Percentiles rank a stretch among this genome's conserved stretches.
These are phyloP conservation scores for Mactromeris polynyma DNA, from an alignment of 2,888 invertebrate genomes.

Conservation along the genomic window DNA sequence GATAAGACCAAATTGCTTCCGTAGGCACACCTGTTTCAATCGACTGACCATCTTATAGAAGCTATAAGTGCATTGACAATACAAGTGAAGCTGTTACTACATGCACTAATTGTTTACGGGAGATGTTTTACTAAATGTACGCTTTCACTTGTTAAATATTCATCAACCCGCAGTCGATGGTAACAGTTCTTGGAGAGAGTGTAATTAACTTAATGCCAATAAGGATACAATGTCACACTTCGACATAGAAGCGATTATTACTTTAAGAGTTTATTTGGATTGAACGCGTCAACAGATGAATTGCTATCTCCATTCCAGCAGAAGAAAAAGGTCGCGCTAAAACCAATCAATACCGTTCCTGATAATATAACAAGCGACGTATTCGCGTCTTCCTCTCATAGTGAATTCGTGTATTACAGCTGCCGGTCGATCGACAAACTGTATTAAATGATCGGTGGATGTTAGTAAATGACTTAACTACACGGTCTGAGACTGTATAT, in stretches of 20 bases:
- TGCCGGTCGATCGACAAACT: constrained; percentile 8
- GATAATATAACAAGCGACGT: constrained; percentile 3
- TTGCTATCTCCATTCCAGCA: background rate
- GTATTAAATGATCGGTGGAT: constrained; percentile 18
- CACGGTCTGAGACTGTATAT: background rate
- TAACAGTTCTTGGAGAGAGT: background rate
- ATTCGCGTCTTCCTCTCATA: background rate
- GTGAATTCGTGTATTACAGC: background rate
- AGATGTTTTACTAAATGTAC: background rate
- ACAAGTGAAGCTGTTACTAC: too few species aligned
- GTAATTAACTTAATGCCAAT: background rate
- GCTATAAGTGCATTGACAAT: too few species aligned
- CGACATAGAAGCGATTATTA: background rate
- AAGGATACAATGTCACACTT: background rate
- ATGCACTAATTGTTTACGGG: too few species aligned
- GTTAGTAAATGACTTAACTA: constrained; percentile 14
- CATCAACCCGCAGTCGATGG: background rate
- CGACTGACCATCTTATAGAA: too few species aligned
- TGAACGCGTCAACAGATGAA: constrained; percentile 12
- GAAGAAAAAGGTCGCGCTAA: constrained; percentile 14
- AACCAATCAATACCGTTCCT: constrained; percentile 30
- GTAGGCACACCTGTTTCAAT: too few species aligned
- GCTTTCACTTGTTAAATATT: background rate
- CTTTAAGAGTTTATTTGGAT: background rate
- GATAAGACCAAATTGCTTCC: too few species aligned